Base-by-base conservation (phyloP, 1,140 invertebrate species). In the Lepeophtheirus salmonis region DNA sequence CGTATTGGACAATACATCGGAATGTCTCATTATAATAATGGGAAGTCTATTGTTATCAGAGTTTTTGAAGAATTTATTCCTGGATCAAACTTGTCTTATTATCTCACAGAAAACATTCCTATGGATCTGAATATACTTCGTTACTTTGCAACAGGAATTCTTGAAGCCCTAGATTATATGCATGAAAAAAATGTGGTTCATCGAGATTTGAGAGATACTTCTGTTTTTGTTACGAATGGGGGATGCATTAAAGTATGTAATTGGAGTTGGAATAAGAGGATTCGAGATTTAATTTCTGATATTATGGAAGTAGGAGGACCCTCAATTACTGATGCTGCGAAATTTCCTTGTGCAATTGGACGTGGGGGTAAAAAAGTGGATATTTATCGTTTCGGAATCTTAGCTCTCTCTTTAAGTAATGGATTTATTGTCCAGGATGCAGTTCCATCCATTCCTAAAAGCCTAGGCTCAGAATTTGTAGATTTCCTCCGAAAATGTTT, bases 141-240 rank as follows among this genome's bases (percentile, higher is more conserved):
- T 13, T 73, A 78, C 68, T 76, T 83, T 62, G 76, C 80, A 1
- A 70, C 68, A 4, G 80, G 79, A 50, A 73, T 86, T 18, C 67
- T 87, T 0, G 73, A 76, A 52, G 81, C 80, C 1, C 65, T 89
- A 3, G 70, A 78, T 16, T 85, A 79, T 68, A 70, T 89, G 13
- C 85, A 88, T 67, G 72, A 77, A 50, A 85, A 86, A 67, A 81
- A 81, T 65, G 78, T 87, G 6, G 80, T 84, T 0, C 84, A 88
- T 68, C 83, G 81, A 67, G 79, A 83, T 71, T 67, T 89, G 6
- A 70, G 79, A 14, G 76, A 79, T 54, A 75, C 76, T 10, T 82
- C 77, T 65, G 74, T 84, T 41, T 81, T 81, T 66, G 75, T 83
- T 62, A 77, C 79, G 64, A 71, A 72, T 26, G 64, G 62, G 63